Percentiles rank a stretch among this genome's conserved stretches.
These are phyloP conservation scores for Leptopilina syphax DNA, from an alignment of 2,888 invertebrate genomes.

Conservation along the genomic window DNA sequence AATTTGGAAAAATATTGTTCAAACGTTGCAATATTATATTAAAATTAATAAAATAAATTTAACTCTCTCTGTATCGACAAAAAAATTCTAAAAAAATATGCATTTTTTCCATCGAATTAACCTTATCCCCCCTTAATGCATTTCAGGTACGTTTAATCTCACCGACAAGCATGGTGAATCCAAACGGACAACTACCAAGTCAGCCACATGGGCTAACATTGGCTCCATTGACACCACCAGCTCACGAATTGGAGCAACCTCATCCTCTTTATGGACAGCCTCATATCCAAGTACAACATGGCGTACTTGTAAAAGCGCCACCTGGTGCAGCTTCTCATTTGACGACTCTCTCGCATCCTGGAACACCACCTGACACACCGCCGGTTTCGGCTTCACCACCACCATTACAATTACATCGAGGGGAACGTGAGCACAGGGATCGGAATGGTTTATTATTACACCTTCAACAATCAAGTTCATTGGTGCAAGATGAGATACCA, in stretches of 20 bases:
- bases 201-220: slow-evolving; percentile 67
- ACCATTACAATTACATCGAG: slow-evolving; percentile 73
- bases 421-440: slow-evolving; percentile 68
- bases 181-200: slow-evolving; percentile 68
- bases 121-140: no score
- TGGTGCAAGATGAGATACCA: slow-evolving; percentile 69
- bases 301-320: slow-evolving; percentile 74
- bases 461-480: slow-evolving; percentile 70
- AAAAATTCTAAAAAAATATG: no score
- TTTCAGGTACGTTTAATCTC: slow-evolving; percentile 70
- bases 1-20: no score
- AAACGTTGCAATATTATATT: no score
- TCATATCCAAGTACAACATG: slow-evolving; percentile 73
- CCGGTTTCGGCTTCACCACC: slow-evolving; percentile 82
- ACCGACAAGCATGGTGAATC: slow-evolving; percentile 70
- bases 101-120: no score
- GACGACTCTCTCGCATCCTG: slow-evolving; percentile 80
- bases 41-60: no score
- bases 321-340: slow-evolving; percentile 70
- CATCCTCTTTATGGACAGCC: slow-evolving; percentile 73
- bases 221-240: slow-evolving; percentile 81
- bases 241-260: slow-evolving; percentile 78
- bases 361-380: slow-evolving; percentile 92
- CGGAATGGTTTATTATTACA: slow-evolving; percentile 66
- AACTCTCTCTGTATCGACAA: no score